Percentiles rank a stretch among this genome's conserved stretches.
Evolutionary conservation across 2,113 vertebrate genomes (phyloP).

Genomic region (Pseudonaja textilis): DNA sequence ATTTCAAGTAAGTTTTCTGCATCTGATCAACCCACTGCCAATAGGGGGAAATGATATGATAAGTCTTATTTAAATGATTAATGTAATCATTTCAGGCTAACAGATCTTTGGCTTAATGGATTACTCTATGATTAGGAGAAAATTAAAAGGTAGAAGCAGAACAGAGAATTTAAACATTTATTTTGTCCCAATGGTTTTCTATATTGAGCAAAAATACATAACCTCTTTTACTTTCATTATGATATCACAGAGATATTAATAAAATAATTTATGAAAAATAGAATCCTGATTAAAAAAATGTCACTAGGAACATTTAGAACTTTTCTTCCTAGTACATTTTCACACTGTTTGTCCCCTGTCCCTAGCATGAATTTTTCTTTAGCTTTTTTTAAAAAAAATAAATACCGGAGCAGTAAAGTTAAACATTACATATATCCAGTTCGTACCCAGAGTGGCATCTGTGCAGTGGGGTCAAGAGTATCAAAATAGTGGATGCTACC

Average conservation of each 20-base stretch:
- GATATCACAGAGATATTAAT: not conserved
- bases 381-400: not conserved
- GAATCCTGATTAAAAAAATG: not conserved
- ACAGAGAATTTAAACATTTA: not conserved
- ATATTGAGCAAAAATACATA: not conserved
- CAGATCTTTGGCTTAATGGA: slow-evolving; percentile 5
- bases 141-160: not conserved
- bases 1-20: not conserved
- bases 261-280: not conserved
- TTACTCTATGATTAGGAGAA: not conserved
- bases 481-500: not conserved
- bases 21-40: not conserved
- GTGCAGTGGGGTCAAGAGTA: not conserved
- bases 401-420: not conserved
- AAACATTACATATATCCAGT: not conserved
- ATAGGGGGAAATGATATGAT: not conserved
- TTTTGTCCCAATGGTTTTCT: not conserved
- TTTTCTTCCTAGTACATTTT: not conserved
- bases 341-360: not conserved
- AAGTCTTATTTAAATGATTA: not conserved
- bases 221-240: not conserved
- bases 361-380: not conserved
- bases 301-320: not conserved
- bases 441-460: not conserved
- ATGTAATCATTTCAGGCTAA: not conserved